Conservation (phyloP, 2,113 vertebrate species). For the Chauna torquata region DNA sequence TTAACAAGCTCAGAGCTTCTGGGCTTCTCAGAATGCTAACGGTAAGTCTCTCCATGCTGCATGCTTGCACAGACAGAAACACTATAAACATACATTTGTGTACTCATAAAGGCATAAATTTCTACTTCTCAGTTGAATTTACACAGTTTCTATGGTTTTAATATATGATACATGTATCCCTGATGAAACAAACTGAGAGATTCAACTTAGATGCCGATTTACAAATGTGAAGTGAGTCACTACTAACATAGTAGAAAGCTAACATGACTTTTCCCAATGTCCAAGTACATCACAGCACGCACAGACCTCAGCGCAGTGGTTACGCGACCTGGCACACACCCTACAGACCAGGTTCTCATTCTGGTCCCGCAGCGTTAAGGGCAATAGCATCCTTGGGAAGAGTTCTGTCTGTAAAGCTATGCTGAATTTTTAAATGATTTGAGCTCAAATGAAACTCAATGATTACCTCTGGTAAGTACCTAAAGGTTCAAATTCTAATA, state of each 20-base stretch:
- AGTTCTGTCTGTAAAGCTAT: neutral
- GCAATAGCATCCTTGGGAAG: neutral
- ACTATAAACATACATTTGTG: neutral
- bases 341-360: neutral
- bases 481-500: neutral
- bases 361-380: neutral
- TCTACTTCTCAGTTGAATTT: neutral
- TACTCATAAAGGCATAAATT: neutral
- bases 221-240: neutral
- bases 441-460: neutral
- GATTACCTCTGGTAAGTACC: neutral
- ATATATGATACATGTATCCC: neutral
- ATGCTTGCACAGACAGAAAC: neutral
- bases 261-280: neutral
- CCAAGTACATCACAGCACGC: neutral
- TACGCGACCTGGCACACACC: neutral
- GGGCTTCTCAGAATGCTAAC: neutral
- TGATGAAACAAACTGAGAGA: neutral
- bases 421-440: neutral
- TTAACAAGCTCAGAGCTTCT: neutral
- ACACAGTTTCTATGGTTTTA: neutral
- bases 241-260: neutral
- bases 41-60: neutral
- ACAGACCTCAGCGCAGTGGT: too few species aligned
- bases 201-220: neutral